Conservation (phyloP, 1,140 invertebrate species). For the Atta cephalotes region DNA sequence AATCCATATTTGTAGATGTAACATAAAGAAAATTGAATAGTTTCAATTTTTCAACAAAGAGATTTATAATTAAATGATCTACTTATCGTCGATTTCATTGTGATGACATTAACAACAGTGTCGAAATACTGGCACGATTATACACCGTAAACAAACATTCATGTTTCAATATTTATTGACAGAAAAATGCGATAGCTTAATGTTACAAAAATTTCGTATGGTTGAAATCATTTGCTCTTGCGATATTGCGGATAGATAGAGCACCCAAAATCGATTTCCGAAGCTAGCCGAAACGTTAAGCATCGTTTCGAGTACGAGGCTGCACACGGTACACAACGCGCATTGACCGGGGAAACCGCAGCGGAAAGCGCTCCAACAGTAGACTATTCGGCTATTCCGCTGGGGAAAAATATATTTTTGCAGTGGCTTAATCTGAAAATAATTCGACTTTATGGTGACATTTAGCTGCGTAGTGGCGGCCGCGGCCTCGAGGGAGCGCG, state of each 20-base stretch:
- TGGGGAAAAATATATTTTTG: slow-evolving; percentile 66
- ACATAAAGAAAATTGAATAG: no score
- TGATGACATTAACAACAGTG: no score
- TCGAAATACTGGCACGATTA: neutral
- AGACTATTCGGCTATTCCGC: slow-evolving; percentile 31
- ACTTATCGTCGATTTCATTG: neutral
- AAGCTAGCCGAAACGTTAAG: slow-evolving; percentile 45
- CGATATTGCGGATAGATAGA: slow-evolving; percentile 51
- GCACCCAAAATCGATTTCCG: slow-evolving; percentile 45
- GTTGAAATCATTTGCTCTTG: slow-evolving; percentile 16
- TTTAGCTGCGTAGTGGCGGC: slow-evolving; percentile 59
- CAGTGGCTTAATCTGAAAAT: slow-evolving; percentile 70
- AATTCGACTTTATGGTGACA: slow-evolving; percentile 77
- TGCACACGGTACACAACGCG: slow-evolving; percentile 16
- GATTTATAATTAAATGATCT: no score
- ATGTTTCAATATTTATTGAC: slow-evolving; percentile 17
- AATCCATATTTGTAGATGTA: no score
- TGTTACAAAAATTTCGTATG: slow-evolving; percentile 21
- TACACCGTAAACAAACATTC: neutral
- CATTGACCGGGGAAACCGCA: slow-evolving; percentile 41
- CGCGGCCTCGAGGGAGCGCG: slow-evolving; percentile 42
- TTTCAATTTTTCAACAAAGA: no score
- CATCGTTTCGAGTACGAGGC: slow-evolving; percentile 41
- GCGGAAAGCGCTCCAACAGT: slow-evolving; percentile 1
- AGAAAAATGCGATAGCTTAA: neutral